These are phyloP conservation scores for Micromesistius poutassou DNA, from an alignment of 2,797 vertebrate species.

Conservation along the genomic window DNA sequence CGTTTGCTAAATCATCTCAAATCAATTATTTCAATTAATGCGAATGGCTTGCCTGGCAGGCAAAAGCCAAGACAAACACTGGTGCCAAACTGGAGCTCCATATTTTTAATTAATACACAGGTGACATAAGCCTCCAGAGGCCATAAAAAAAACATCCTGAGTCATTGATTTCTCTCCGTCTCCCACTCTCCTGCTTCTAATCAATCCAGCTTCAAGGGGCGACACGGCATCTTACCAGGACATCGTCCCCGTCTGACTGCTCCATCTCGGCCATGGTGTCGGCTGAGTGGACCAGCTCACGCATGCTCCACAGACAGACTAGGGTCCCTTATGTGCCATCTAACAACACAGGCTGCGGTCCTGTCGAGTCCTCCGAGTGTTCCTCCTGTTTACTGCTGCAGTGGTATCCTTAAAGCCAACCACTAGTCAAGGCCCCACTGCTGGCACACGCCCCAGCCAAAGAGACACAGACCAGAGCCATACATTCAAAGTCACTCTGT, in stretches of 20 bases:
- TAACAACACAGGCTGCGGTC: slow-evolving; percentile 8
- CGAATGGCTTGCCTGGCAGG: neutral
- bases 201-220: neutral
- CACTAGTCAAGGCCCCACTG: slow-evolving; percentile 5
- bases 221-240: slow-evolving; percentile 48
- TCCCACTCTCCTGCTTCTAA: neutral
- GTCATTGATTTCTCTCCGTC: slow-evolving; percentile 2
- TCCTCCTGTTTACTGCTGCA: slow-evolving; percentile 6
- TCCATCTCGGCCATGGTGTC: slow-evolving; percentile 54
- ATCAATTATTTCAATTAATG: neutral
- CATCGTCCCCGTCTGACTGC: slow-evolving; percentile 48
- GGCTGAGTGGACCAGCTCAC: slow-evolving; percentile 40
- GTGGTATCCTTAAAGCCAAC: slow-evolving; percentile 2
- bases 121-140: neutral
- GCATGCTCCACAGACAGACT: slow-evolving; percentile 48
- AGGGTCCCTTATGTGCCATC: slow-evolving; percentile 5
- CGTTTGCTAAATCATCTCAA: neutral
- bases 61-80: neutral
- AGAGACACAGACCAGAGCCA: slow-evolving; percentile 25
- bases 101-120: neutral
- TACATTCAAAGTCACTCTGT: slow-evolving; percentile 22
- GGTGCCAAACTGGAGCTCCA: neutral
- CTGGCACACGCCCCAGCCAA: slow-evolving; percentile 17
- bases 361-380: neutral
- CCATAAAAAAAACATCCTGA: neutral